phyloP scores from a whole-genome alignment of 2,113 vertebrate species.

The Indri indri region DNA sequence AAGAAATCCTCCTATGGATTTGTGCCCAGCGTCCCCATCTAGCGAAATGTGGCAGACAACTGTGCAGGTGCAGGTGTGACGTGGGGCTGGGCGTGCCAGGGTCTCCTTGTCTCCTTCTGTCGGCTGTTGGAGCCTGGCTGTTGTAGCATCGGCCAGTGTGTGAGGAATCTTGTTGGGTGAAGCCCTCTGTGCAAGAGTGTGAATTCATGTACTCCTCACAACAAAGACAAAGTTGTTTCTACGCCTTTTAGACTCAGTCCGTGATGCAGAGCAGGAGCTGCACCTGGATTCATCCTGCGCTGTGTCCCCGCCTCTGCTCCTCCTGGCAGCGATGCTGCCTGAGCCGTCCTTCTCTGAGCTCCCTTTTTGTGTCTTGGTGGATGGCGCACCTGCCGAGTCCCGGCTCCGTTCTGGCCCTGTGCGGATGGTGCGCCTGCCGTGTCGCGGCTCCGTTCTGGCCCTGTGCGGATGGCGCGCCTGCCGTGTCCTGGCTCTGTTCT shows the following conservation, averaged over 20 bases:
- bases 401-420: too few species aligned
- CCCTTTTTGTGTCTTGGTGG: neutral
- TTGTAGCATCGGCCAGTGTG: accelerated
- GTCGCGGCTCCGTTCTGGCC: too few species aligned
- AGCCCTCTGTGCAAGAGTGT: neutral
- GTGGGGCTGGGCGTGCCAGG: neutral
- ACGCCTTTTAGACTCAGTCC: neutral
- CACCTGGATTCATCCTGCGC: neutral
- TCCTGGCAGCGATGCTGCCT: neutral
- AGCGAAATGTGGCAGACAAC: too few species aligned
- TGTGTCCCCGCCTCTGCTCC: neutral
- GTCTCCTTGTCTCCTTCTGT: neutral
- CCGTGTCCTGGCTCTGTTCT: too few species aligned
- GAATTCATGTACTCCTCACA: neutral
- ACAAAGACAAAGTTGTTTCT: too few species aligned
- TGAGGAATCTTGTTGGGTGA: neutral
- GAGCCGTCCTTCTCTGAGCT: neutral
- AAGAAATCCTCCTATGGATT: too few species aligned
- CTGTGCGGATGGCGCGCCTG: too few species aligned
- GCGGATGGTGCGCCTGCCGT: too few species aligned
- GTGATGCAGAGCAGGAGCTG: accelerated
- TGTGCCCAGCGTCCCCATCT: neutral
- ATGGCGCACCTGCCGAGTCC: too few species aligned
- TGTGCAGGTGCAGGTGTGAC: neutral
- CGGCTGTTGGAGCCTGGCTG: accelerated